A percentile compares a stretch with the other conserved stretches of the same genome.
phyloP scores from a whole-genome alignment of 1,140 invertebrate species.

The Lordiphosa mommai region DNA sequence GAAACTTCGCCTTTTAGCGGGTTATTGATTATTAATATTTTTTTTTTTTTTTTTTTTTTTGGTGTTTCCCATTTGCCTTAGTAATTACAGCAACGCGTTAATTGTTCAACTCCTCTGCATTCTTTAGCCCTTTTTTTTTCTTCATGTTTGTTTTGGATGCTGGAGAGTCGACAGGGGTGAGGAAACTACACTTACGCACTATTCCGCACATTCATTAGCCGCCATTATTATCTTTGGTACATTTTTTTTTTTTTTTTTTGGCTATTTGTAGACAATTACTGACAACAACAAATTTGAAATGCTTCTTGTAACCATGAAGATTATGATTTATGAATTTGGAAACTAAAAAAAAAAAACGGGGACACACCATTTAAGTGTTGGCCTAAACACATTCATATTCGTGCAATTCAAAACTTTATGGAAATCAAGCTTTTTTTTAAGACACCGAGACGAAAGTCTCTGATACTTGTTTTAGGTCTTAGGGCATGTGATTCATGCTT shows the following conservation, averaged over 20 bases:
- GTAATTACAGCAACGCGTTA: constrained; percentile 73
- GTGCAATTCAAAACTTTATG: not conserved
- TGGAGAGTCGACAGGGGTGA: constrained; percentile 29
- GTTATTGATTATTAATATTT: constrained; percentile 75
- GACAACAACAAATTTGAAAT: not conserved
- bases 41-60: constrained; percentile 16
- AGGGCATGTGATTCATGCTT: too few relatives aligned
- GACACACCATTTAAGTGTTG: constrained; percentile 1
- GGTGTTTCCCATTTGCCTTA: constrained; percentile 38
- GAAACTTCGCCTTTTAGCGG: constrained; percentile 57
- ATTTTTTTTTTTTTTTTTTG: not conserved
- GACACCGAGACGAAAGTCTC: too few relatives aligned
- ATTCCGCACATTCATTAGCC: constrained; percentile 53
- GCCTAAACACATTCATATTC: not conserved
- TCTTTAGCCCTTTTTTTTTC: constrained; percentile 26
- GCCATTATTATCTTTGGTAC: constrained; percentile 50
- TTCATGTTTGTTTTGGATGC: constrained; percentile 62
- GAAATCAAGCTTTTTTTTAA: too few relatives aligned
- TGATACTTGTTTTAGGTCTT: too few relatives aligned
- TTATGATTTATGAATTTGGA: constrained; percentile 15
- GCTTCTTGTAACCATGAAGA: too few relatives aligned
- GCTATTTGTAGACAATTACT: constrained; percentile 14
- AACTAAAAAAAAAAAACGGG: constrained; percentile 2
- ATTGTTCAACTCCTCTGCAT: constrained; percentile 65
- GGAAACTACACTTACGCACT: constrained; percentile 72